Evolutionary conservation across 2,113 vertebrate species (phyloP), one percentile per base, ranked within the genome.

Genomic region (Mus pahari): DNA sequence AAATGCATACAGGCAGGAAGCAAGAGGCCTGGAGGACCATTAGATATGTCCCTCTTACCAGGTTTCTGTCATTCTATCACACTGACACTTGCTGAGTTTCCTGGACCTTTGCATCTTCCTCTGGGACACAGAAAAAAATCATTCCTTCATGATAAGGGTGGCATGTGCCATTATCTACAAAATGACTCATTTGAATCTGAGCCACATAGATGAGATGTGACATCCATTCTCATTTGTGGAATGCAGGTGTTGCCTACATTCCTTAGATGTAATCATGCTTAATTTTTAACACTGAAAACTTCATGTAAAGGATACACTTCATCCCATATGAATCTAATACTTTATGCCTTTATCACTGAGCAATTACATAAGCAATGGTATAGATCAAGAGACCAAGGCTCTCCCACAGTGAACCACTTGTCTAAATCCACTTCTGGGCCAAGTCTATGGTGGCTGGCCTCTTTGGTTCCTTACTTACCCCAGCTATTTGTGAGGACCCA

Each of bases 271-370:
- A 66, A 66, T 17, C 14, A 13, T 62, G 17, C 73, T 71, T 64
- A 64, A 19, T 8, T 42, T 45, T 60, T 26, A 81, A n/a, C 78
- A 81, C 13, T 12, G 55, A 81, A 55, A 58, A 58, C 53, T 11
- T 83, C 22, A 0, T 24, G 2, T 58, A 70, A 4, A 13, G 36
- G 48, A 45, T 11, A 53, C 17, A 2, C 39, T 3, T 81, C 10
- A 45, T 50, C 1, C 42, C 28, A 3, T 0, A 0, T n/a, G 39
- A 33, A 10, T 42, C n/a, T 91, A 36, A 45, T 1, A 17, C 12
- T 6, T 7, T 16, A 5, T 26, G 1, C 22, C 1, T 45, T 11
- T 7, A 58, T 22, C 22, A 36, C 39, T 20, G 5, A 33, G 45
- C 81, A 1, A 9, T 3, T 71, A 28, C 14, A 64, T 7, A 58